Evolutionary conservation across 2,888 invertebrate species (phyloP).

Genomic region (Laspeyria flexula): DNA sequence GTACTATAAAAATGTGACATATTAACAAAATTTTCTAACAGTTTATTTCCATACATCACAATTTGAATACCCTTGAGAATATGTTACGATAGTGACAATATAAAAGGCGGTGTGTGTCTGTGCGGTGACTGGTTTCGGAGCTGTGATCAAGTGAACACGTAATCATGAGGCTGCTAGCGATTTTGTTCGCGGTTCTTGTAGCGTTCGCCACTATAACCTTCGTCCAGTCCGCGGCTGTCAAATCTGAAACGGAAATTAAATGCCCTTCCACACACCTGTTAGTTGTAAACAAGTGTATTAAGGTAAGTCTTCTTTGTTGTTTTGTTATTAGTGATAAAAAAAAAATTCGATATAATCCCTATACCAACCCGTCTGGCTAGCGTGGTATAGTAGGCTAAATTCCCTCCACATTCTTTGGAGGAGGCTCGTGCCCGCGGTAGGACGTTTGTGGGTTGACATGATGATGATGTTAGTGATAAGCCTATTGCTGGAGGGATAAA

Average conservation of each 20-base stretch:
- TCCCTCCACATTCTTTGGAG: no score
- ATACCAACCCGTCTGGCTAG: no score
- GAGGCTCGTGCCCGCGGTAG: no score
- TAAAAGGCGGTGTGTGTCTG: constrained; percentile 7
- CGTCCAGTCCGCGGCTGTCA: constrained; percentile 7
- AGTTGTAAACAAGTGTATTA: constrained; percentile 16
- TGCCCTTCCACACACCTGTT: constrained; percentile 13
- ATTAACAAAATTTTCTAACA: no score
- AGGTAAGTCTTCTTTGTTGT: constrained; percentile 5
- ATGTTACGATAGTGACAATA: constrained; percentile 14
- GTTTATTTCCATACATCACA: constrained; percentile 1
- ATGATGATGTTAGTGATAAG: no score
- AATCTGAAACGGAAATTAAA: no score
- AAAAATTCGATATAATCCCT: no score
- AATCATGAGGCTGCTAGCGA: constrained; percentile 7
- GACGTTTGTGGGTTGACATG: no score
- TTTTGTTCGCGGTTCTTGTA: constrained; percentile 8
- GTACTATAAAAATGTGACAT: no score
- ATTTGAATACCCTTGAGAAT: constrained; percentile 15
- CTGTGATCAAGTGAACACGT: constrained; percentile 3
- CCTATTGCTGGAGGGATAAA: no score
- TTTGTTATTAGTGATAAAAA: background rate
- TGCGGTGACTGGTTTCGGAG: constrained; percentile 1
- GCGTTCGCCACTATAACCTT: constrained; percentile 1
- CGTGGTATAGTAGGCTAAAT: no score